These are phyloP conservation scores for Otolemur garnettii DNA, from an alignment of 2,113 vertebrate species.

Conservation along the genomic window DNA sequence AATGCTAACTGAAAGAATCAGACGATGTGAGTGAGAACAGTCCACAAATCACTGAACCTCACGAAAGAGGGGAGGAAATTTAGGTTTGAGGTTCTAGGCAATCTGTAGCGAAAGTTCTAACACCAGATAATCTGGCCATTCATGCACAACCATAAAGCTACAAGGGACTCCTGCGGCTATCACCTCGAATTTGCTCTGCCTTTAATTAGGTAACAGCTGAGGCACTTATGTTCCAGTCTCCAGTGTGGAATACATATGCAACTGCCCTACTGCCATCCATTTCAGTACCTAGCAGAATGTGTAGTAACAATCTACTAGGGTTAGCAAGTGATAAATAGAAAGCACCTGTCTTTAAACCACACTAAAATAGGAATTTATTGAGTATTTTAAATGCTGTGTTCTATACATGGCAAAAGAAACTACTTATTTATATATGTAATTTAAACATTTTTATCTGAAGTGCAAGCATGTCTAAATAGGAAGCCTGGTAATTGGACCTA, in stretches of 20 bases:
- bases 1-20: slow-evolving; percentile 61
- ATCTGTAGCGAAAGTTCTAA: slow-evolving; percentile 42
- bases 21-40: not conserved
- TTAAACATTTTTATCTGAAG: slow-evolving; percentile 40
- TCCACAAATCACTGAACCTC: slow-evolving; percentile 22
- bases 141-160: not conserved
- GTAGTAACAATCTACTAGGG: not conserved
- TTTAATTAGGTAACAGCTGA: slow-evolving; percentile 19
- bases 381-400: slow-evolving; percentile 54
- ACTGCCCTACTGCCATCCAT: not conserved
- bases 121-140: slow-evolving; percentile 23
- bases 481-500: not conserved
- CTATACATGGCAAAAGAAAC: slow-evolving; percentile 8
- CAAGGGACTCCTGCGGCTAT: not conserved
- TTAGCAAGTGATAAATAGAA: slow-evolving; percentile 2
- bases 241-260: not conserved
- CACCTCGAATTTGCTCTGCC: not conserved
- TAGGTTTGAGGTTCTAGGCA: slow-evolving; percentile 35
- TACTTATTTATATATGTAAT: not conserved
- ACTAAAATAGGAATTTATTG: slow-evolving; percentile 30
- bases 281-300: not conserved
- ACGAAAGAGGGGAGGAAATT: slow-evolving; percentile 11
- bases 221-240: not conserved
- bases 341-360: slow-evolving; percentile 44
- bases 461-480: slow-evolving; percentile 5